Percentiles rank a stretch among this genome's conserved stretches.
phyloP scores from a whole-genome alignment of 2,113 vertebrate species.

The Dasyprocta punctata region DNA sequence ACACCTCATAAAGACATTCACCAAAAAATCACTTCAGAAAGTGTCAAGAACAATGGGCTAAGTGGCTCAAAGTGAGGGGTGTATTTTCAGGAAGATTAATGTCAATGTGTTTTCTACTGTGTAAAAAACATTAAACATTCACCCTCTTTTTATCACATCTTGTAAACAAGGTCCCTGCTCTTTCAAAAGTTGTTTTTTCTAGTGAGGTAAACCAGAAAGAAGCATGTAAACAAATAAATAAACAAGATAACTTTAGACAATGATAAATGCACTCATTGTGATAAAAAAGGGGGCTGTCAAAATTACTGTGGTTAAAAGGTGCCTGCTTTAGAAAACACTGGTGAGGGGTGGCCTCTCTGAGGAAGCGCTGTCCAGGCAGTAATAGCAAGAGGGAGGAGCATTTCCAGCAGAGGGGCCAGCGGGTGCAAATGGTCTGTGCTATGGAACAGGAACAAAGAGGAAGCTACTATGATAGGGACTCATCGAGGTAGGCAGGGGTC shows the following conservation, averaged over 20 bases:
- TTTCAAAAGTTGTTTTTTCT: neutral
- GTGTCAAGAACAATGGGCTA: neutral
- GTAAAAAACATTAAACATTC: neutral
- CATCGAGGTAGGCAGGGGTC: neutral
- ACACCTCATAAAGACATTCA: neutral
- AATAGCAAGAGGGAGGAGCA: neutral
- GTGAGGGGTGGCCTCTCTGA: neutral
- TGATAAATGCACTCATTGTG: neutral
- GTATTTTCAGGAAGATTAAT: neutral
- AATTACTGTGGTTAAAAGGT: neutral
- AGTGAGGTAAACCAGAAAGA: too few relatives aligned
- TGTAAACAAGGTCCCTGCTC: neutral
- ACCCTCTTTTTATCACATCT: neutral
- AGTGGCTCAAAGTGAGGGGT: neutral
- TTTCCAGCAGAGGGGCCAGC: neutral
- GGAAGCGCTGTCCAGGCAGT: neutral
- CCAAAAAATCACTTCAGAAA: neutral
- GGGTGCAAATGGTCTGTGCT: neutral
- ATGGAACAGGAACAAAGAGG: fast-evolving
- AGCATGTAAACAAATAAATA: neutral
- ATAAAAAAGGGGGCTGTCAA: neutral
- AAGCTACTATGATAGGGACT: neutral
- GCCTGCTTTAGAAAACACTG: neutral
- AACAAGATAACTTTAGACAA: neutral
- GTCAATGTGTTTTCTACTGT: neutral